Evolutionary conservation across 2,113 vertebrate genomes (phyloP).

Genomic region (Eleginops maclovinus): DNA sequence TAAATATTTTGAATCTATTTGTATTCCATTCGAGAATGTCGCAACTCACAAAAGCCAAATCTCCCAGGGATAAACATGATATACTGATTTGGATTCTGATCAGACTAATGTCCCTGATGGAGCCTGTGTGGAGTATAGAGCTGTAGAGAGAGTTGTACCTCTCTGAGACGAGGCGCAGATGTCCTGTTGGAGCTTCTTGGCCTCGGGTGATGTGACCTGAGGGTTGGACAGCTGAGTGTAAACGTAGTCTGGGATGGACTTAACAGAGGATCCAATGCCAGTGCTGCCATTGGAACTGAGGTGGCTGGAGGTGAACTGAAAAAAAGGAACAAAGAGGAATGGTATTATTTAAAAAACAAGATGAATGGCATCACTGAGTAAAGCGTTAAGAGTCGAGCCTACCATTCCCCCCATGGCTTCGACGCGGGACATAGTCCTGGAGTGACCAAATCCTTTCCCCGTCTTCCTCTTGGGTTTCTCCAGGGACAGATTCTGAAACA

Average conservation of each 20-base stretch:
- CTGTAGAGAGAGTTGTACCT: constrained; percentile 71
- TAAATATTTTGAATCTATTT: too few relatives aligned
- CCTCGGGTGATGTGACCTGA: constrained; percentile 85
- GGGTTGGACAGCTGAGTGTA: constrained; percentile 88
- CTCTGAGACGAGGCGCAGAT: constrained; percentile 89
- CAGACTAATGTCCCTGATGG: neutral
- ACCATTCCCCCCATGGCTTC: constrained; percentile 89
- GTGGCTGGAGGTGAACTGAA: constrained; percentile 73
- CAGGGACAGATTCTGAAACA: constrained; percentile 76
- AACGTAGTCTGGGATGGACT: constrained; percentile 91
- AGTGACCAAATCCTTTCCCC: constrained; percentile 87
- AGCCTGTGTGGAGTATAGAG: too few relatives aligned
- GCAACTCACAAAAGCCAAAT: too few relatives aligned
- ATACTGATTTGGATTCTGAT: too few relatives aligned
- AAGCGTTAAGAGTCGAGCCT: constrained; percentile 10
- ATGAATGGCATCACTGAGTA: neutral
- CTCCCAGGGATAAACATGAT: too few relatives aligned
- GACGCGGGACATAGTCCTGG: constrained; percentile 88
- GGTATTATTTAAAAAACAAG: neutral
- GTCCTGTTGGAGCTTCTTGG: constrained; percentile 89
- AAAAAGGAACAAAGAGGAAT: neutral
- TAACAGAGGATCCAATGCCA: constrained; percentile 81
- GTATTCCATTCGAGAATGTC: too few relatives aligned
- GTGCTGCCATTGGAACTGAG: constrained; percentile 57
- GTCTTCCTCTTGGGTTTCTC: constrained; percentile 91